These are phyloP conservation scores for Stegophylla sp. DNA, from an alignment of 2,888 invertebrate species.

Conservation along the genomic window DNA sequence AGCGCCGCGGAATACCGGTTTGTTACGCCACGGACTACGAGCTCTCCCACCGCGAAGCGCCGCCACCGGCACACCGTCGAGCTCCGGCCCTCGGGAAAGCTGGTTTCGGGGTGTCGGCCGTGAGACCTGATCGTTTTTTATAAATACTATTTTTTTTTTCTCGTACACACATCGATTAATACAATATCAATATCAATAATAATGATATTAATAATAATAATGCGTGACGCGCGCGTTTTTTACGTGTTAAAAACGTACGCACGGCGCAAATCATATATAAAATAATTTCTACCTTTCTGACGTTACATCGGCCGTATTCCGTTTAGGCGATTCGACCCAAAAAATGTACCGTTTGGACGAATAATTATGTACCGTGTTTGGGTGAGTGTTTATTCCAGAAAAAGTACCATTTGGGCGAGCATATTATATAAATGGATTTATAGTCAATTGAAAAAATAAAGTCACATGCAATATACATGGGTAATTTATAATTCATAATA, in stretches of 20 bases:
- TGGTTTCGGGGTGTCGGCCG: slow-evolving; percentile 57
- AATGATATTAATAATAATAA: slow-evolving; percentile 5
- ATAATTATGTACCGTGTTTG: too few relatives aligned
- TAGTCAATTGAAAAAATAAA: too few relatives aligned
- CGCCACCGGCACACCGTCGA: neutral
- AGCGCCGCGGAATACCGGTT: slow-evolving; percentile 27
- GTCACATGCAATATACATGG: too few relatives aligned
- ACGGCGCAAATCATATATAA: neutral
- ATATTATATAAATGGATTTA: too few relatives aligned
- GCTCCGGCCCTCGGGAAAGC: slow-evolving; percentile 42
- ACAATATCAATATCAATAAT: neutral
- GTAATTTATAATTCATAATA: too few relatives aligned
- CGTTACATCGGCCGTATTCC: too few relatives aligned
- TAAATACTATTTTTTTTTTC: neutral
- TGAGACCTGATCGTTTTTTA: slow-evolving; percentile 40
- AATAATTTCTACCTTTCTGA: neutral
- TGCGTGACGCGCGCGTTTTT: neutral
- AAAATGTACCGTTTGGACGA: too few relatives aligned
- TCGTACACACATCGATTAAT: neutral
- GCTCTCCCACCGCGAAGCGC: slow-evolving; percentile 26
- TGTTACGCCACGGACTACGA: slow-evolving; percentile 56
- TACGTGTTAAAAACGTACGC: neutral
- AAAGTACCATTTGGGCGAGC: too few relatives aligned
- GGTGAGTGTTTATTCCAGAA: too few relatives aligned
- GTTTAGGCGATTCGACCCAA: too few relatives aligned